Evolutionary conservation across 2,888 invertebrate genomes (phyloP).

Genomic region (Nephrotoma flavescens): DNA sequence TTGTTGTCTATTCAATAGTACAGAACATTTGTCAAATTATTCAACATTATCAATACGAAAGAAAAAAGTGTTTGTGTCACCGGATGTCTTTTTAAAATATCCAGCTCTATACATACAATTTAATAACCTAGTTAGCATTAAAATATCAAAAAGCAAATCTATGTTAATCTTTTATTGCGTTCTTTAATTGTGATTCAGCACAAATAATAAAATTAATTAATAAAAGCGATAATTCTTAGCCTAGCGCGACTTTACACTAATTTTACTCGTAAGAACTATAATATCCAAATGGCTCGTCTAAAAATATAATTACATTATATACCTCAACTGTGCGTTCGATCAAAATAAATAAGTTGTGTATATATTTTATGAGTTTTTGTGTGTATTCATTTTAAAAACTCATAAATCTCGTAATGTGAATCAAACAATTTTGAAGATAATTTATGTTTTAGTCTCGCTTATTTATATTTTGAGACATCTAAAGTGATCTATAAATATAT

Average conservation of each 20-base stretch:
- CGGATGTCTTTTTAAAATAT: too few species aligned
- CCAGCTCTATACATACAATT: too few species aligned
- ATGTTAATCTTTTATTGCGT: background rate
- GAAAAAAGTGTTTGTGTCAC: too few species aligned
- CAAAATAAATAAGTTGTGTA: background rate
- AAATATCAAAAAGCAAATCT: background rate
- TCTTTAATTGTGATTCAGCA: background rate
- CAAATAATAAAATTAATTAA: background rate
- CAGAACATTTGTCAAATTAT: too few species aligned
- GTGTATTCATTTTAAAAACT: background rate
- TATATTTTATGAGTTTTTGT: background rate
- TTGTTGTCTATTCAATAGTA: too few species aligned
- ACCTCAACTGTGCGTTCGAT: background rate
- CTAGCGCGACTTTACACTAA: background rate
- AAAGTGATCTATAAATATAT: background rate
- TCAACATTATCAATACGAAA: too few species aligned
- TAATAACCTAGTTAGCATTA: background rate
- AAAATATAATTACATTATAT: background rate
- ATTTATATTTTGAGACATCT: background rate
- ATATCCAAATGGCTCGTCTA: background rate
- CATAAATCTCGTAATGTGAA: background rate
- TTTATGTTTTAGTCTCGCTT: background rate
- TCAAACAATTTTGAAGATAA: background rate
- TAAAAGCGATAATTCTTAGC: background rate
- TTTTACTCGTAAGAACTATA: background rate